Conservation (phyloP, 2,113 vertebrate species). For the Oreamnos americanus region DNA sequence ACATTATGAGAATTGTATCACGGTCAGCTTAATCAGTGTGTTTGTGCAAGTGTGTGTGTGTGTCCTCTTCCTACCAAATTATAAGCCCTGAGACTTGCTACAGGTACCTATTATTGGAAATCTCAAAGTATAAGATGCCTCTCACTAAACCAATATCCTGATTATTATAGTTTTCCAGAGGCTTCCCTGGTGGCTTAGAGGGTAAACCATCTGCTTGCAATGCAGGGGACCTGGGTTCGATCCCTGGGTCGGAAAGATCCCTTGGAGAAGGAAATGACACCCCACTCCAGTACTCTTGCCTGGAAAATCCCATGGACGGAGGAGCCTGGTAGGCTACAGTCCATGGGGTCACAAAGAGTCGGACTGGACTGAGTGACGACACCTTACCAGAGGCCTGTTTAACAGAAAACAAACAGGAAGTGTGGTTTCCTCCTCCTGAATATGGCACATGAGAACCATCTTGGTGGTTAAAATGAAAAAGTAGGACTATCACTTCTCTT, state of each 20-base stretch:
- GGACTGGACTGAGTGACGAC: too few species aligned
- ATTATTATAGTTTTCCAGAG: not conserved
- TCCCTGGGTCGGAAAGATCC: too few species aligned
- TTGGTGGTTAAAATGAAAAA: not conserved
- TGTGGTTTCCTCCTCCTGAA: not conserved
- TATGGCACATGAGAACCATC: not conserved
- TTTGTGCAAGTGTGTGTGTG: not conserved
- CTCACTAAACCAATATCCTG: not conserved
- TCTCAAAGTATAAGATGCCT: not conserved
- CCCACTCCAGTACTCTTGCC: too few species aligned
- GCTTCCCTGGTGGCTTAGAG: too few species aligned
- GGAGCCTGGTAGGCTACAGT: too few species aligned
- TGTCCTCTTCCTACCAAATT: not conserved
- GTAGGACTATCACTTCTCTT: not conserved
- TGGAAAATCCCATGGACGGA: too few species aligned
- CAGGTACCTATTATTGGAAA: not conserved
- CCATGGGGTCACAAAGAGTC: too few species aligned
- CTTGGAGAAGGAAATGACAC: too few species aligned
- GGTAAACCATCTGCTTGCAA: too few species aligned
- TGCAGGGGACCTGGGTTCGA: too few species aligned
- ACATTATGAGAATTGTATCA: not conserved
- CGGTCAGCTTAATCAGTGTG: not conserved
- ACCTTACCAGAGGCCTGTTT: not conserved
- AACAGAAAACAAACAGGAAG: not conserved
- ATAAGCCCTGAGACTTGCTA: not conserved